Evolutionary conservation across 1,140 invertebrate genomes (phyloP), one percentile per base, ranked within the genome.

Genomic region (Magallana gigas): DNA sequence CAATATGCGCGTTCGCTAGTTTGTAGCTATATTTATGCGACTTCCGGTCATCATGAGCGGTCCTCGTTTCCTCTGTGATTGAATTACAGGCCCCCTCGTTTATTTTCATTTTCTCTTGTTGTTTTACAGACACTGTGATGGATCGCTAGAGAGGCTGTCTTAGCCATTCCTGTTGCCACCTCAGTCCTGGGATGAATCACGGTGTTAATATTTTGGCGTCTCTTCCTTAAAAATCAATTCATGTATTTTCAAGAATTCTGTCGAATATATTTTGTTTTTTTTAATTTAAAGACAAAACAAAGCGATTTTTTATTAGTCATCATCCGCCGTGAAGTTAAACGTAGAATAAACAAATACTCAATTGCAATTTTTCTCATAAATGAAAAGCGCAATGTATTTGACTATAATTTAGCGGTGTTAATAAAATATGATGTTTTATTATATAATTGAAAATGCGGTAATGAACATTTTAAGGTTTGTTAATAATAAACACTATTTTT

Each of bases 41-140:
- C 36, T 11, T 11, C 23, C 12, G 23, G 18, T 36, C 11, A 76
- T 11, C 18, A 29, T 29, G 9, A 29, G 9, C 68, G 11, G 23
- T 76, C 36, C 68, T 76, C 36, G 36, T 48, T 48, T 48, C 36
- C 23, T 76, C 68, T 36, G 7, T 76, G 68, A 76, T 76, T 23
- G 23, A 29, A 76, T 76, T 71, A 71, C 1, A 7, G 36, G 23
- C 23, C 23, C 8, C 23, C 6, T 76, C 68, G 3, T 76, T 76
- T 76, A 76, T 76, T 76, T 76, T 76, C 68, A 76, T 76, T 76
- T 76, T 36, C 14, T 16, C 23, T 11, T 48, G 6, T 68, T 68
- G n/a, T n/a, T 9, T 68, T 68, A 3, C 18, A 68, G 18, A 48
- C 11, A 29, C 23, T 29, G 9, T 12, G 68, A 76, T 76, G 68